Conservation (phyloP, 2,797 vertebrate species). For the Cossypha caffra region DNA sequence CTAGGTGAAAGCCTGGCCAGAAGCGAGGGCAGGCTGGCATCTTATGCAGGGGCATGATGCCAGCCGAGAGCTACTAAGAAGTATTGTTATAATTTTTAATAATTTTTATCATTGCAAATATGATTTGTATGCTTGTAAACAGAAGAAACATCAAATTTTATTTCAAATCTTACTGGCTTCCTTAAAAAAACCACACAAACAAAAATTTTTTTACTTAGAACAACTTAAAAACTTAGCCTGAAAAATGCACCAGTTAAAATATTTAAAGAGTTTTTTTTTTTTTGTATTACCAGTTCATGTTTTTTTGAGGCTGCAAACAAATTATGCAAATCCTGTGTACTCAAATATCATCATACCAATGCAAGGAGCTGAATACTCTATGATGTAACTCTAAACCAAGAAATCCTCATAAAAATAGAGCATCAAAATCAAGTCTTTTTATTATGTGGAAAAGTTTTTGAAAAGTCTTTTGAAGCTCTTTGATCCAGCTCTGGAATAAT, state of each 20-base stretch:
- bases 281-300: not conserved
- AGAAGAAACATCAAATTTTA: not conserved
- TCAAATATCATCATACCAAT: not conserved
- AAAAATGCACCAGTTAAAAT: not conserved
- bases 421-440: slow-evolving; percentile 32
- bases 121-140: not conserved
- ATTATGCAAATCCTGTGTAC: not conserved
- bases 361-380: not conserved
- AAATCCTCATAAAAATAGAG: slow-evolving; percentile 24
- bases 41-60: not conserved
- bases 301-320: not conserved
- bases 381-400: not conserved
- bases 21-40: not conserved
- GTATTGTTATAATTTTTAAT: not conserved
- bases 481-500: slow-evolving; percentile 85
- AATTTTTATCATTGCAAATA: not conserved
- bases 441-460: slow-evolving; percentile 72
- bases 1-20: not conserved
- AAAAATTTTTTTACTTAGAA: not conserved
- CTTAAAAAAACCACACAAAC: not conserved
- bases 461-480: slow-evolving; percentile 80
- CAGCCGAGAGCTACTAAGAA: not conserved
- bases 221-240: not conserved
- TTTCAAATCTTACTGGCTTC: not conserved
- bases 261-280: not conserved